phyloP scores from a whole-genome alignment of 2,797 vertebrate genomes.

The Hypotaenidia philippensis region DNA sequence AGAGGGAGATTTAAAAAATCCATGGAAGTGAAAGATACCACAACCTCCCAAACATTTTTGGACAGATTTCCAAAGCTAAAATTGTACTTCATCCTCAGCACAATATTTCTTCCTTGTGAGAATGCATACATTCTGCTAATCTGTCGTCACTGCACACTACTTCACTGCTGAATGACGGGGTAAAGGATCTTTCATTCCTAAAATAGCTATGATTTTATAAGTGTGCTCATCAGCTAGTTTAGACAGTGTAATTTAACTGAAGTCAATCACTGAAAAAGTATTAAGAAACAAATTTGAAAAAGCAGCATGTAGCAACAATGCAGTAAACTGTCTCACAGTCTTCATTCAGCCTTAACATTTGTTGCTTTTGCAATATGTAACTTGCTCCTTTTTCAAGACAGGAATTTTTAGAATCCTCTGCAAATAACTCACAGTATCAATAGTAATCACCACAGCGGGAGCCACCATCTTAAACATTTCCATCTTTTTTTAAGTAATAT shows the following conservation, averaged over 20 bases:
- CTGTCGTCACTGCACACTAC: not conserved
- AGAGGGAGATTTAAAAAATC: not conserved
- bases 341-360: not conserved
- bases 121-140: not conserved
- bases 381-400: slow-evolving; percentile 1
- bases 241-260: slow-evolving; percentile 32
- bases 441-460: slow-evolving; percentile 44
- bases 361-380: not conserved
- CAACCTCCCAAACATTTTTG: not conserved
- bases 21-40: not conserved
- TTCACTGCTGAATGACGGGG: not conserved
- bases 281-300: slow-evolving; percentile 21
- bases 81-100: not conserved
- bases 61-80: not conserved
- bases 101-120: not conserved
- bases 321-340: not conserved
- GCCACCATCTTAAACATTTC: not conserved
- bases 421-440: slow-evolving; percentile 25
- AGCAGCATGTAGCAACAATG: not conserved
- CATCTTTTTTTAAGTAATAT: not conserved
- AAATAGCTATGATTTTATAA: slow-evolving; percentile 51
- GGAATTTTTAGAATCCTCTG: slow-evolving; percentile 35
- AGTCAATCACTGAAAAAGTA: slow-evolving; percentile 27
- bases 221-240: slow-evolving; percentile 33
- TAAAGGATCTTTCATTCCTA: slow-evolving; percentile 32